Base-by-base conservation (phyloP, 2,797 vertebrate genomes). In the Fringilla coelebs region DNA sequence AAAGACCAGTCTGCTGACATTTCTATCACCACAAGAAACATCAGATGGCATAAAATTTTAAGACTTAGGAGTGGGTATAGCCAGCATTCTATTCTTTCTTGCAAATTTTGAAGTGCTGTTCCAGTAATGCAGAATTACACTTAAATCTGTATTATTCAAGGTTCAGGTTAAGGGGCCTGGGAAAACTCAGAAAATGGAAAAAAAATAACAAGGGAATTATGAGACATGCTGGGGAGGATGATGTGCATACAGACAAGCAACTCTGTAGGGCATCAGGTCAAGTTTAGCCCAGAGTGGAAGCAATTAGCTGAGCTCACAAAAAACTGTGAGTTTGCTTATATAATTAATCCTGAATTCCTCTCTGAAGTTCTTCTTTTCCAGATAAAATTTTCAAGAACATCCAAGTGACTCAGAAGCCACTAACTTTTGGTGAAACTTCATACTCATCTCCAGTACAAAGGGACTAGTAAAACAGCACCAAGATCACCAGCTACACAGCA, bases 81-180 rank as follows among this genome's bases (percentile, higher is more conserved):
- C 21, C 24, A 71, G 10, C 45, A 80, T 26, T 77, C 32, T 54
- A 36, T 67, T 79, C 32, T 65, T 61, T 67, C 61, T 61, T 43
- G 31, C n/a, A 89, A 71, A 94, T 88, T 89, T 57, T 80, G 36
- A 91, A 88, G 22, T 54, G 62, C 14, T 72, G 52, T 58, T 91
- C 67, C 71, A 77, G 48, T 46, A 88, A 89, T 43, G 68, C 24
- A 68, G 52, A 91, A 80, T 88, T 89, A 80, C n/a, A 67, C 11
- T 89, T 89, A 94, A 83, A 28, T 70, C 60, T 75, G 10, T 89
- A 38, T 54, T 94, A 72, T 34, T 49, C 66, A 88, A 58, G 38
- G 82, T 84, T 91, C 94, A 88, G 93, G 85, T 85, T 92, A 95
- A 89, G 85, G 93, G 91, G 89, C 93, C 95, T 96, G 91, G 93